Percentiles rank a stretch among this genome's conserved stretches.
These are phyloP conservation scores for Hirundichthys speculiger DNA, from an alignment of 2,113 vertebrate species.

Conservation along the genomic window DNA sequence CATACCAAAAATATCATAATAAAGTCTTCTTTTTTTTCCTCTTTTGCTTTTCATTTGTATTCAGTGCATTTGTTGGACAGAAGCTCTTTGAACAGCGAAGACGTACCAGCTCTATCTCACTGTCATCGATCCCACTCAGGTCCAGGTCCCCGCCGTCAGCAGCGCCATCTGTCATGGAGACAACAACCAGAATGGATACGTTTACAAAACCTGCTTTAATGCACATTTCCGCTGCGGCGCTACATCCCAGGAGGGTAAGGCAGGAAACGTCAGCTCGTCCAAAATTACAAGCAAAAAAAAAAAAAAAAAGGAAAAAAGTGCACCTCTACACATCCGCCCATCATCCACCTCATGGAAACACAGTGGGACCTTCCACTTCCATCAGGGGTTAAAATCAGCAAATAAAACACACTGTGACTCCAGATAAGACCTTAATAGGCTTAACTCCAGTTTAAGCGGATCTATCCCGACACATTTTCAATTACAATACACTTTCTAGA, in stretches of 20 bases:
- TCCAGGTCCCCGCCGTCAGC: constrained; percentile 90
- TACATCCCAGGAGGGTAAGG: constrained; percentile 7
- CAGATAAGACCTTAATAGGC: constrained; percentile 62
- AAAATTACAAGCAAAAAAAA: no score
- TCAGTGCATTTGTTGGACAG: neutral
- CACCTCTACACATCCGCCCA: constrained; percentile 4
- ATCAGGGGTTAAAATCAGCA: constrained; percentile 30
- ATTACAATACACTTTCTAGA: constrained; percentile 57
- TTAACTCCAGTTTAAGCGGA: constrained; percentile 46
- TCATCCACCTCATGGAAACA: constrained; percentile 2
- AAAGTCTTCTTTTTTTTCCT: no score
- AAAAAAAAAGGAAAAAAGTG: no score
- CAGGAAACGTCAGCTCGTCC: constrained; percentile 33
- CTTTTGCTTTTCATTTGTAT: neutral
- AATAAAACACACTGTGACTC: constrained; percentile 33
- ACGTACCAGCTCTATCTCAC: constrained; percentile 92
- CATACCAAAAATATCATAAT: no score
- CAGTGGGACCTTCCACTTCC: constrained; percentile 7
- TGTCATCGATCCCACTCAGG: constrained; percentile 94
- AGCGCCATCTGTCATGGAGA: constrained; percentile 78
- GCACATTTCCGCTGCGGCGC: constrained; percentile 20
- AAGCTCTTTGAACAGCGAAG: constrained; percentile 10
- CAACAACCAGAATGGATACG: constrained; percentile 41
- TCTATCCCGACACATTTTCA: constrained; percentile 55
- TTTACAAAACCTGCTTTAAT: constrained; percentile 24